Evolutionary conservation across 2,797 vertebrate species (phyloP), one percentile per base, ranked within the genome.

Genomic region (Tauraco hartlaubi): DNA sequence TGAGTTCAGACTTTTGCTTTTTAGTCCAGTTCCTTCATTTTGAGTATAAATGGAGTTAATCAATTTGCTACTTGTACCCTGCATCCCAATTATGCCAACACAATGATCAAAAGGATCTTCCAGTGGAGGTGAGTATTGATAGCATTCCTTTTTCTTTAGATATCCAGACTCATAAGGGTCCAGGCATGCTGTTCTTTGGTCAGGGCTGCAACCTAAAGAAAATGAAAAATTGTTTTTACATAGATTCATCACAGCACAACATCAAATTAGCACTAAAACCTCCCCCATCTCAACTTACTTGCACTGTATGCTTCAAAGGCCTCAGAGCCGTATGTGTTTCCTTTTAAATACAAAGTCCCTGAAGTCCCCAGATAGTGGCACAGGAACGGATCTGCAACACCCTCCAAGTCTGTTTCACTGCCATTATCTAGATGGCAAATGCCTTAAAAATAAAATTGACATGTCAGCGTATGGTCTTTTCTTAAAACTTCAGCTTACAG

Each of bases 401-500:
- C 98, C 82, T 99, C 99, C 95, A 99, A 75, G 46, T 99, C 99
- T 0, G 97, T 96, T 91, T 99, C 99, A 90, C 99, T 99, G 91
- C 98, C 98, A 26, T 98, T 99, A 91, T 99, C 99, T 78, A 99
- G 92, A 58, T 99, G 99, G 85, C 98, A 99, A 84, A 98, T 95
- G 62, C 99, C 99, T 99, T 94, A 80, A 97, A 97, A 97, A 98
- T 15, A 97, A 67, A 97, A 51, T 46, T 28, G 23, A 73, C 5
- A 2, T 8, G 23, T 96, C 51, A 96, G 26, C 1, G 7, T 26
- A 72, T 0, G 1, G 15, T 26, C 16, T 76, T 71, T 55, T 83
- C 54, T 51, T 35, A 81, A 56, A 56, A 25, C 52, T 64, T 69
- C 48, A 86, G 13, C 15, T 88, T 75, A 56, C 0, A 29, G 22